Conservation (phyloP, 1,140 invertebrate genomes). For the Trissolcus basalis region DNA sequence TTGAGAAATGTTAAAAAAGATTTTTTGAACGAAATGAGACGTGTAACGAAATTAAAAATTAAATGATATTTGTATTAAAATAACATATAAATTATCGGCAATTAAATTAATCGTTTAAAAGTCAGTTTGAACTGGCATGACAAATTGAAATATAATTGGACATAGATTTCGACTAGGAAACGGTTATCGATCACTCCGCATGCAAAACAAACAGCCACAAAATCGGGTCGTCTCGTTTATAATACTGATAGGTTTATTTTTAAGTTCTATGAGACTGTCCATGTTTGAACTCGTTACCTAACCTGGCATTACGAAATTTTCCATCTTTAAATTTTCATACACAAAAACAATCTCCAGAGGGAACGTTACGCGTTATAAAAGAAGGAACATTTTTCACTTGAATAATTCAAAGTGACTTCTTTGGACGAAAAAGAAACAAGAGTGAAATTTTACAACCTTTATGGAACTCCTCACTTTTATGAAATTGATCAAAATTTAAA, state of each 20-base stretch:
- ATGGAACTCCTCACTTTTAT: too few species aligned
- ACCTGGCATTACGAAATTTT: neutral
- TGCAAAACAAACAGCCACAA: conserved; percentile 24
- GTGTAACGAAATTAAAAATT: too few species aligned
- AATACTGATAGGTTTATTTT: conserved; percentile 23
- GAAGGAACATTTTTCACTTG: too few species aligned
- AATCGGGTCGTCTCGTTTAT: conserved; percentile 22
- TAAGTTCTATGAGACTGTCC: conserved; percentile 9
- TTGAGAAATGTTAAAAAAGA: too few species aligned
- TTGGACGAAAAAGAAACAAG: too few species aligned
- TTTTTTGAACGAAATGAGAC: too few species aligned
- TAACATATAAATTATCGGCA: conserved; percentile 13
- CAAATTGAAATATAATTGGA: conserved; percentile 29
- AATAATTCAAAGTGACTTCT: too few species aligned
- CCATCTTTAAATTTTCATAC: neutral
- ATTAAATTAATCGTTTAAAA: conserved; percentile 20
- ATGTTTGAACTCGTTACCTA: conserved; percentile 28
- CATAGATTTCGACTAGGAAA: conserved; percentile 17
- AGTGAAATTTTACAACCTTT: too few species aligned
- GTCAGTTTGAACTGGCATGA: conserved; percentile 11
- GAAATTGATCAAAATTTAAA: neutral
- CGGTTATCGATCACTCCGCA: conserved; percentile 16
- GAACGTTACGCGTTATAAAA: too few species aligned
- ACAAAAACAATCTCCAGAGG: too few species aligned
- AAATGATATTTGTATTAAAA: too few species aligned